Base-by-base conservation (phyloP, 2,888 invertebrate genomes). In the Drosophila formosana region DNA sequence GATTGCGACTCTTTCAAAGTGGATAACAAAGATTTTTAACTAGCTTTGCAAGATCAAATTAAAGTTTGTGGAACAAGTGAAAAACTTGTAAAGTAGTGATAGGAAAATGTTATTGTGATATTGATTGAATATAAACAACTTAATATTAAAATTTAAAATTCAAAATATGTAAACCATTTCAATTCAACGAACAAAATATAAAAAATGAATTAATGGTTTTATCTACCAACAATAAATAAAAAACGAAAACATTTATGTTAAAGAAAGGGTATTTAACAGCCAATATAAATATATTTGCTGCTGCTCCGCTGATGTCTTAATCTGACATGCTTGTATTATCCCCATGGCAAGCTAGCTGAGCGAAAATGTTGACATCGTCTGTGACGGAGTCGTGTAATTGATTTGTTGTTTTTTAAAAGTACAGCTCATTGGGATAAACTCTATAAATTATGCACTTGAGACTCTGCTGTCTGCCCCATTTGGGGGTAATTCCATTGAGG, bases 381-480 rank as follows among this genome's bases (percentile, higher is more conserved):
- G 28, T 71, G 52, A 61, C 52, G 13, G 39, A 41, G 39, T 32
- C 11, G 9, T 60, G 62, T 70, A 74, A 77, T 76, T 77, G 77
- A 77, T 70, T 77, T 71, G 77, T 74, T 61, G 51, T 60, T 51
- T 58, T 63, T 70, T 25, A 52, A 77, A 74, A 77, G 60, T 56
- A 18, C 52, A 26, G n/a, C 39, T 64, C 51, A 47, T 47, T 57
- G 56, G 39, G n/a, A 18, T 55, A 25, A 55, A 66, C 46, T 67
- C 61, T 55, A 74, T 82, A 85, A 82, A 78, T 78, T 80, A 82
- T 80, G 50, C 72, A 66, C 56, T 53, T 39, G 43, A 57, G 58
- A 47, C 51, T 9, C 5, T 43, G 49, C 11, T 6, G 25, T 39
- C 32, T 47, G 43, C n/a, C 41, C 11, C 11, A 37, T 47, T 47